Conservation (phyloP, 1,140 invertebrate species). For the Drosophila kohkoa region DNA sequence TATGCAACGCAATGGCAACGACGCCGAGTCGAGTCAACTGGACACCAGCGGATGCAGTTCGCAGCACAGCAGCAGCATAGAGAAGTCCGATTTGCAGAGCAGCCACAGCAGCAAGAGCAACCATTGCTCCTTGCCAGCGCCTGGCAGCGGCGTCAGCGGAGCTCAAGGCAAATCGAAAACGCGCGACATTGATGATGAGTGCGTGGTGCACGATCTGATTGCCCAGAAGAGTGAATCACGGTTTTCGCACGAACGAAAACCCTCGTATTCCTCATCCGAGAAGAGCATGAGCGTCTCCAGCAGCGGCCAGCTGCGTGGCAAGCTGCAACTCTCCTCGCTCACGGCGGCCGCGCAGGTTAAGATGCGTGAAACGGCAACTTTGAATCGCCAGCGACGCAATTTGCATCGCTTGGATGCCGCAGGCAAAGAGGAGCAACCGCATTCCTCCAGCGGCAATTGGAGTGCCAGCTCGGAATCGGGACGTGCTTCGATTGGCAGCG, state of each 20-base stretch:
- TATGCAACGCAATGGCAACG: constrained; percentile 87
- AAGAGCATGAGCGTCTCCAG: constrained; percentile 86
- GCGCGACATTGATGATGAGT: constrained; percentile 86
- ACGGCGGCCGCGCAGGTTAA: constrained; percentile 86
- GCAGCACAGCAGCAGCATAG: constrained; percentile 69
- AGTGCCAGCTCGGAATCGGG: constrained; percentile 95
- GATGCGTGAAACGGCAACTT: constrained; percentile 89
- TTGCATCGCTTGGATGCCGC: constrained; percentile 68
- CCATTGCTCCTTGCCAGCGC: constrained; percentile 23
- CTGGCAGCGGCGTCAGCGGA: constrained; percentile 24
- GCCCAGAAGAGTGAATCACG: constrained; percentile 81
- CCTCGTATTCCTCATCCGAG: constrained; percentile 90
- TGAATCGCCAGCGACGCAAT: constrained; percentile 86
- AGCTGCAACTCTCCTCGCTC: constrained; percentile 60
- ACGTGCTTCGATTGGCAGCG: constrained; percentile 92
- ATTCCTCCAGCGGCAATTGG: constrained; percentile 97
- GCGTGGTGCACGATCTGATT: constrained; percentile 87
- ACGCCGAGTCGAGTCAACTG: constrained; percentile 65
- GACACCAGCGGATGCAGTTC: constrained; percentile 84
- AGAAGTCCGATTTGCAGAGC: constrained; percentile 59
- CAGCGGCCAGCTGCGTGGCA: constrained; percentile 76
- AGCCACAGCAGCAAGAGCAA: neutral
- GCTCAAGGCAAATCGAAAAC: constrained; percentile 15
- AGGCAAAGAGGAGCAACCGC: constrained; percentile 90
- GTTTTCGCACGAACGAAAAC: constrained; percentile 89